Evolutionary conservation across 2,113 vertebrate genomes (phyloP).

Genomic region (Labrus mixtus): DNA sequence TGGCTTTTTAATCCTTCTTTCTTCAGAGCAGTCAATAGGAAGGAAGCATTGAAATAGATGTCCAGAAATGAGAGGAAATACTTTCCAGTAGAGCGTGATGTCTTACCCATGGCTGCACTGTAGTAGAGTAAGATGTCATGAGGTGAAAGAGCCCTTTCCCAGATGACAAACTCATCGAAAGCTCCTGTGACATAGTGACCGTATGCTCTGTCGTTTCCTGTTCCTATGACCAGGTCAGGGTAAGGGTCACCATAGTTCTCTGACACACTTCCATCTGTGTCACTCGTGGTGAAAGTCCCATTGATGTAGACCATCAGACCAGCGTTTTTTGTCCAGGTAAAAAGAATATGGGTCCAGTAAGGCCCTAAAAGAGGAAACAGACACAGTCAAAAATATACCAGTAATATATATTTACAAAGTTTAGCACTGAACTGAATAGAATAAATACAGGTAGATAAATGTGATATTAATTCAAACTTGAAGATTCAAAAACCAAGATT

Average conservation of each 20-base stretch:
- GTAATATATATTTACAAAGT: not conserved
- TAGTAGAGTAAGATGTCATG: constrained; percentile 90
- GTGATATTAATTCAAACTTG: not conserved
- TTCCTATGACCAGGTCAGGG: constrained; percentile 83
- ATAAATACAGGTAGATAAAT: not conserved
- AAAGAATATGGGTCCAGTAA: constrained; percentile 94
- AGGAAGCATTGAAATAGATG: constrained; percentile 30
- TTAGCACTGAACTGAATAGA: not conserved
- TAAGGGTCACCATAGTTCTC: constrained; percentile 84
- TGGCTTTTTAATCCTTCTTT: constrained; percentile 58
- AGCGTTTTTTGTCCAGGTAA: constrained; percentile 90
- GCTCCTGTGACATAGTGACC: constrained; percentile 83
- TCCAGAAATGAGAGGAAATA: constrained; percentile 28
- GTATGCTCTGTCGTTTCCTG: constrained; percentile 70
- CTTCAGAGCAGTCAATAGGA: constrained; percentile 23
- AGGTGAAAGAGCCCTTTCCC: constrained; percentile 90
- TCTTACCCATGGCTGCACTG: constrained; percentile 88
- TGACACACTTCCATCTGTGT: constrained; percentile 82
- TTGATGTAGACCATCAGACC: constrained; percentile 95
- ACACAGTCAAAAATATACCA: not conserved
- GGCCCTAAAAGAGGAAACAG: constrained; percentile 81
- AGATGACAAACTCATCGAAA: constrained; percentile 96
- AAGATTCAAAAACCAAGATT: no score
- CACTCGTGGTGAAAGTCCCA: constrained; percentile 85
- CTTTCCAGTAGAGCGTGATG: constrained; percentile 1